Conservation (phyloP, 2,888 invertebrate species). For the Netelia fuscicornis region DNA sequence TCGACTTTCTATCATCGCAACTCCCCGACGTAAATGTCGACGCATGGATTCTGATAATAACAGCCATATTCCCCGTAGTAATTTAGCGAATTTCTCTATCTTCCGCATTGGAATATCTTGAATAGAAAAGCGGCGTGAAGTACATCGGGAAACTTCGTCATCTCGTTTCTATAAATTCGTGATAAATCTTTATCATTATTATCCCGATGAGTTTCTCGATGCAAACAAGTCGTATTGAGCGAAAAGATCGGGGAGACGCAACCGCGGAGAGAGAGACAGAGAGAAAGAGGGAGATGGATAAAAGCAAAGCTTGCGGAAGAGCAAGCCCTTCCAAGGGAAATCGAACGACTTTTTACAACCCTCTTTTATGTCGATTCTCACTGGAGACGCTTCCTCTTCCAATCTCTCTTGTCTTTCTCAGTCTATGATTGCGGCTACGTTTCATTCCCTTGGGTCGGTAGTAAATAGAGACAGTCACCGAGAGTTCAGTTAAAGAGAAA, state of each 20-base stretch:
- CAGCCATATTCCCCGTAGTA: conserved; percentile 18
- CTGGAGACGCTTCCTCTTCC: not conserved
- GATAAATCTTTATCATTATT: conserved; percentile 52
- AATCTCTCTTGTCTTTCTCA: conserved; percentile 20
- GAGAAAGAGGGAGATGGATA: not conserved
- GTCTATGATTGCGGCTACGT: conserved; percentile 25
- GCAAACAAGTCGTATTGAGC: not conserved
- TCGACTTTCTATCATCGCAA: not conserved
- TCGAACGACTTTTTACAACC: conserved; percentile 59
- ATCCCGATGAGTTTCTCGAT: not conserved
- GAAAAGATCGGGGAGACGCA: conserved; percentile 4
- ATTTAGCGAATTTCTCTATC: conserved; percentile 1
- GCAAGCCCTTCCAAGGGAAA: conserved; percentile 56
- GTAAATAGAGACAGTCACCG: conserved; percentile 31
- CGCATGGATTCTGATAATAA: conserved; percentile 21
- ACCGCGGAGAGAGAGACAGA: not conserved
- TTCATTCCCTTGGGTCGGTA: conserved; percentile 43
- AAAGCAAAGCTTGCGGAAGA: conserved; percentile 41
- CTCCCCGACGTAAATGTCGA: not conserved
- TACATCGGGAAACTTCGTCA: conserved; percentile 3
- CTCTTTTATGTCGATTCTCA: conserved; percentile 51
- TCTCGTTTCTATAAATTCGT: conserved; percentile 10
- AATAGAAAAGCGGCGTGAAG: conserved; percentile 5
- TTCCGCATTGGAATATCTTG: conserved; percentile 3
- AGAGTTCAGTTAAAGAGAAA: not conserved